These are phyloP conservation scores for Hemiprocne comata DNA, from an alignment of 2,113 vertebrate genomes.

Conservation along the genomic window DNA sequence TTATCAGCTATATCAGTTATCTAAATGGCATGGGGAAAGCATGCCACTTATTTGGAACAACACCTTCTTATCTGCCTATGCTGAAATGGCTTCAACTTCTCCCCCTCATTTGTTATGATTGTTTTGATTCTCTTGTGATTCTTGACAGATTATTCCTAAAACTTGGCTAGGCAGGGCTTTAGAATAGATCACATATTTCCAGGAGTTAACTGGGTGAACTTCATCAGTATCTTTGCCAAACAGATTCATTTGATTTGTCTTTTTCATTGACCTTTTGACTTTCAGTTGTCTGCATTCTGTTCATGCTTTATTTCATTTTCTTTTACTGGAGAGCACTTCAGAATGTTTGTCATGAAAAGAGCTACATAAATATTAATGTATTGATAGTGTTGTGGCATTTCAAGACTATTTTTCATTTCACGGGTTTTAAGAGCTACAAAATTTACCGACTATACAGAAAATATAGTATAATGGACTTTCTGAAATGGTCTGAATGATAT, in stretches of 20 bases:
- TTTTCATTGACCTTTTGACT: constrained; percentile 61
- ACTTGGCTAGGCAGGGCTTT: neutral
- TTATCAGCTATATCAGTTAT: neutral
- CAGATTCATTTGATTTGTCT: constrained; percentile 40
- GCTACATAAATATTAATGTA: constrained; percentile 80
- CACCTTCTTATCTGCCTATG: neutral
- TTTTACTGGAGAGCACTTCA: constrained; percentile 63
- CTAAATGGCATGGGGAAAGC: neutral
- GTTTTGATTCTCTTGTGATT: neutral
- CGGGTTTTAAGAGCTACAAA: constrained; percentile 73
- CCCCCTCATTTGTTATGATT: neutral
- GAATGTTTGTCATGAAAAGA: constrained; percentile 77
- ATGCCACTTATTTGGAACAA: neutral
- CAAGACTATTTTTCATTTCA: constrained; percentile 76
- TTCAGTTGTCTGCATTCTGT: constrained; percentile 47
- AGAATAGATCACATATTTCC: neutral
- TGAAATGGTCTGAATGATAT: constrained; percentile 69
- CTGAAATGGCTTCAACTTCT: neutral
- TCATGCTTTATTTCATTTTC: constrained; percentile 71
- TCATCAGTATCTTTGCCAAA: constrained; percentile 2
- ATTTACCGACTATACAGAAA: constrained; percentile 79
- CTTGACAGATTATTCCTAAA: neutral
- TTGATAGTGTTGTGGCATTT: constrained; percentile 76
- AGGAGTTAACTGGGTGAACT: neutral
- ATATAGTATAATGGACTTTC: constrained; percentile 74